Conservation (phyloP, 2,113 vertebrate species). For the Echinops telfairi region DNA sequence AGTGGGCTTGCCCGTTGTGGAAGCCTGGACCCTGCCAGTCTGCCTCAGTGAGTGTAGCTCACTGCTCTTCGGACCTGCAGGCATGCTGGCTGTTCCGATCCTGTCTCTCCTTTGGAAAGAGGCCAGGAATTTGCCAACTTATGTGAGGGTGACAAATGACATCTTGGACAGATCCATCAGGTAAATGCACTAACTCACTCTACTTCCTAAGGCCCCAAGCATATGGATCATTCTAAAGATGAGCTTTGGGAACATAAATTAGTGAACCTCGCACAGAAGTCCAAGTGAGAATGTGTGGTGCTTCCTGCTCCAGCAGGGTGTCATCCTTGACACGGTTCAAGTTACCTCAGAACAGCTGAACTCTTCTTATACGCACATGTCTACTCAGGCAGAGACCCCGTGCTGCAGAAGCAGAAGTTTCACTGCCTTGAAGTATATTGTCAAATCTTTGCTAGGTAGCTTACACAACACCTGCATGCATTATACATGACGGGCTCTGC, state of each 20-base stretch:
- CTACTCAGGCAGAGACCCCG: neutral
- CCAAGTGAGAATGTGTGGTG: neutral
- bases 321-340: conserved; percentile 29
- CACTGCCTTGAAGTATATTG: neutral
- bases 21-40: neutral
- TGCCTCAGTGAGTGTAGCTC: neutral
- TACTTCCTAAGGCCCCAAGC: conserved; percentile 56
- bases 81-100: conserved; percentile 49
- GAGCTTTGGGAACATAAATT: conserved; percentile 66
- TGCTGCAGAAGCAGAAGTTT: neutral
- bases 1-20: neutral
- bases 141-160: conserved; percentile 74
- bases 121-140: conserved; percentile 74
- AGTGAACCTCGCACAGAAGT: conserved; percentile 44
- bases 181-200: conserved; percentile 51
- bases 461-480: neutral
- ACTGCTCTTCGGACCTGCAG: neutral
- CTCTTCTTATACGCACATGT: conserved; percentile 38
- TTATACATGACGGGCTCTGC: neutral
- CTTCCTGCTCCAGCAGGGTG: neutral
- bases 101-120: conserved; percentile 64
- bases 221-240: conserved; percentile 57
- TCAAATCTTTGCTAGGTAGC: neutral
- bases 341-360: neutral
- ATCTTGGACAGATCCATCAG: conserved; percentile 58